Conservation (phyloP, 2,113 vertebrate species). For the Arenaria interpres region DNA sequence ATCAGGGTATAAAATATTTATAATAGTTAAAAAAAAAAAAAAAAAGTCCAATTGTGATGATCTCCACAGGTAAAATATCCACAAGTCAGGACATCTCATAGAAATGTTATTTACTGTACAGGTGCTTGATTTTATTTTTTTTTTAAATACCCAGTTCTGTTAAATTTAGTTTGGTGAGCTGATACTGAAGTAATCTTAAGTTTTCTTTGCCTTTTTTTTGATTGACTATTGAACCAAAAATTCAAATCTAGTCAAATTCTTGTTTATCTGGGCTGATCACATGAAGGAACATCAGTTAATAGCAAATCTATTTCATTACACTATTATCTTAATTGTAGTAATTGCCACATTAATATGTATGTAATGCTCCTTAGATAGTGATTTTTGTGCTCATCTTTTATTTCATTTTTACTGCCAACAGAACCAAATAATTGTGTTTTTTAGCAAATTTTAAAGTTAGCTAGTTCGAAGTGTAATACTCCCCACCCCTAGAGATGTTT, state of each 20-base stretch:
- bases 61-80: not conserved
- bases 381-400: not conserved
- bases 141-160: not conserved
- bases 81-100: not conserved
- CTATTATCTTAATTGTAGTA: not conserved
- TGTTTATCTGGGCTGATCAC: not conserved
- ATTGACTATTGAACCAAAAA: not conserved
- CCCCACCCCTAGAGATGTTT: not conserved
- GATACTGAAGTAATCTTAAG: not conserved
- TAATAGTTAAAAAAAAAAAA: not conserved
- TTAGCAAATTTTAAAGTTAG: not conserved
- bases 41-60: rapidly evolving
- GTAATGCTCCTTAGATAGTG: not conserved
- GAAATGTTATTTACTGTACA: not conserved
- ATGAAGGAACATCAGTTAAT: not conserved
- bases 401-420: not conserved
- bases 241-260: not conserved
- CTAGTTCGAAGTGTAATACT: not conserved
- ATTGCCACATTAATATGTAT: not conserved
- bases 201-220: not conserved
- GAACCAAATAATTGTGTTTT: not conserved
- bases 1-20: not conserved
- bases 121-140: not conserved
- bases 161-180: not conserved
- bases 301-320: not conserved